These are phyloP conservation scores for Rhinogobio ventralis DNA, from an alignment of 2,797 vertebrate species.

Conservation along the genomic window DNA sequence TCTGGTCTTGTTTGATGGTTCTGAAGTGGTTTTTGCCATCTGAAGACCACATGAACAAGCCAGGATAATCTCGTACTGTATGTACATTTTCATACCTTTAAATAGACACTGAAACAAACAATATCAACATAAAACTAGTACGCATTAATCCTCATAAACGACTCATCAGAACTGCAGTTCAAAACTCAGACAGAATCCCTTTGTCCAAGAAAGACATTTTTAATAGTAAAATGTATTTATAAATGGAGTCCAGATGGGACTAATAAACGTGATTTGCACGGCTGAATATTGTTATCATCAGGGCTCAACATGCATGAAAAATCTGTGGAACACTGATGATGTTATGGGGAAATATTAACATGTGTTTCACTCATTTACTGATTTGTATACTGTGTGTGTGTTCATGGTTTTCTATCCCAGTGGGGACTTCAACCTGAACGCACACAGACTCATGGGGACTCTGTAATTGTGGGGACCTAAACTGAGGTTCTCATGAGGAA, in stretches of 20 bases:
- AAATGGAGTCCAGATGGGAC: conserved; percentile 11
- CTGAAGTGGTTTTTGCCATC: background rate
- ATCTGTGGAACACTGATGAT: conserved; percentile 27
- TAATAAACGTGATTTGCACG: conserved; percentile 22
- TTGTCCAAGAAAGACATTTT: background rate
- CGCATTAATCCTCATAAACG: background rate
- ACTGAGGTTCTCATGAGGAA: too few species aligned
- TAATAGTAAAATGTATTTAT: conserved; percentile 16
- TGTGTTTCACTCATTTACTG: conserved; percentile 12
- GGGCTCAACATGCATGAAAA: conserved; percentile 21
- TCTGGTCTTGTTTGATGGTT: background rate
- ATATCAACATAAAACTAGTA: background rate
- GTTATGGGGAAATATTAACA: conserved; percentile 31
- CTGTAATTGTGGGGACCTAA: too few species aligned
- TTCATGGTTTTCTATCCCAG: background rate
- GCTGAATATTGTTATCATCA: conserved; percentile 18
- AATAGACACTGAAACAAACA: background rate
- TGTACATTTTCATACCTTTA: background rate
- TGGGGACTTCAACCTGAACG: too few species aligned
- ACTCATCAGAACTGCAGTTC: background rate
- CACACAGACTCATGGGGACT: too few species aligned
- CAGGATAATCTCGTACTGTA: background rate
- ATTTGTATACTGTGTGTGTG: background rate
- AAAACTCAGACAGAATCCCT: background rate
- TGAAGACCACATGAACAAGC: background rate